Evolutionary conservation across 1,140 invertebrate species (phyloP).

Genomic region (Dendroctonus valens): DNA sequence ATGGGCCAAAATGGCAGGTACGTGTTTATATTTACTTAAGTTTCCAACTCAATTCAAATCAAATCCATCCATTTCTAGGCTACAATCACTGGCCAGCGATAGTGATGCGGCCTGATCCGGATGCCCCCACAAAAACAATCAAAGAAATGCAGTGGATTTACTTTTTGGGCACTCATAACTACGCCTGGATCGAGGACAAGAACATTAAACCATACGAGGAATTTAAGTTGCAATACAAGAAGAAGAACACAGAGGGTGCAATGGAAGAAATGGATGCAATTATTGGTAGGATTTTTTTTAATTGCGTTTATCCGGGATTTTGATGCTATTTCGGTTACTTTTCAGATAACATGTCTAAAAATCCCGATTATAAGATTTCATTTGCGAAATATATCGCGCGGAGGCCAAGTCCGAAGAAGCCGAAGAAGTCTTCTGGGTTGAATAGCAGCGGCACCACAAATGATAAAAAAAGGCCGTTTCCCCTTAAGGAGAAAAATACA

Average conservation of each 20-base stretch:
- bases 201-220: conserved; percentile 82
- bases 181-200: conserved; percentile 87
- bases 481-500: conserved; percentile 25
- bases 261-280: conserved; percentile 83
- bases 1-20: conserved; percentile 31
- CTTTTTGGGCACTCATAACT: conserved; percentile 92
- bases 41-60: background rate
- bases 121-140: conserved; percentile 58
- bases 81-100: conserved; percentile 91
- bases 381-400: conserved; percentile 18
- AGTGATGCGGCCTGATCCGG: conserved; percentile 68
- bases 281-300: conserved; percentile 49
- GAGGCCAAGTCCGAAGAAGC: conserved; percentile 9
- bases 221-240: conserved; percentile 76
- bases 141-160: conserved; percentile 81
- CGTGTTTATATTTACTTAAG: background rate
- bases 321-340: background rate
- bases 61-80: conserved; percentile 52
- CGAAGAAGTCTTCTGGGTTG: conserved; percentile 9
- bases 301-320: background rate
- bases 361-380: conserved; percentile 23
- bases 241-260: conserved; percentile 76
- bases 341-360: conserved; percentile 12
- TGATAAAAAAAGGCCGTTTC: conserved; percentile 14
- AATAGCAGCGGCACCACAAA: background rate